Conservation (phyloP, 2,113 vertebrate genomes). For the Aptenodytes forsteri region DNA sequence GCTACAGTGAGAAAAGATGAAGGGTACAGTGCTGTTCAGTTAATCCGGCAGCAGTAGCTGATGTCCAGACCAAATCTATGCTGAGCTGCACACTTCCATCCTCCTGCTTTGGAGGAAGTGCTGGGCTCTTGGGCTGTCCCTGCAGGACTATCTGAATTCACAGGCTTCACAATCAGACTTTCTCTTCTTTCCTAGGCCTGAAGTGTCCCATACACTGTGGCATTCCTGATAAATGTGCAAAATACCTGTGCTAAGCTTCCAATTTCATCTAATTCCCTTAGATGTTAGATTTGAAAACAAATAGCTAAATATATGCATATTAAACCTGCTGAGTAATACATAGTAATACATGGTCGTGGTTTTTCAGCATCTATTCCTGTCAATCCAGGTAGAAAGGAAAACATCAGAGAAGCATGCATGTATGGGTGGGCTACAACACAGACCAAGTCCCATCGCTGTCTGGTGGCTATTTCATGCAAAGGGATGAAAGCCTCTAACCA, state of each 20-base stretch:
- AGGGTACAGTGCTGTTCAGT: not conserved
- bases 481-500: not conserved
- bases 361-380: not conserved
- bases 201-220: not conserved
- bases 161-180: not conserved
- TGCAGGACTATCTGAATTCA: not conserved
- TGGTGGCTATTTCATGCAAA: not conserved
- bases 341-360: fast-evolving
- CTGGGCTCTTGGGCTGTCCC: not conserved
- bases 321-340: not conserved
- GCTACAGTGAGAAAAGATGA: not conserved
- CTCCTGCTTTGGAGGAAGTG: not conserved
- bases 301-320: not conserved
- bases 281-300: not conserved
- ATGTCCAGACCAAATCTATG: not conserved
- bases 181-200: not conserved
- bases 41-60: not conserved
- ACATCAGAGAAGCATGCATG: not conserved
- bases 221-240: not conserved
- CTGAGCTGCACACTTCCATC: not conserved
- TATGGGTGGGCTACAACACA: not conserved
- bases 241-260: not conserved
- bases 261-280: not conserved
- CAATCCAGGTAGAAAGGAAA: not conserved
- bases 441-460: not conserved